phyloP scores from a whole-genome alignment of 2,888 invertebrate species.

The Actias luna region DNA sequence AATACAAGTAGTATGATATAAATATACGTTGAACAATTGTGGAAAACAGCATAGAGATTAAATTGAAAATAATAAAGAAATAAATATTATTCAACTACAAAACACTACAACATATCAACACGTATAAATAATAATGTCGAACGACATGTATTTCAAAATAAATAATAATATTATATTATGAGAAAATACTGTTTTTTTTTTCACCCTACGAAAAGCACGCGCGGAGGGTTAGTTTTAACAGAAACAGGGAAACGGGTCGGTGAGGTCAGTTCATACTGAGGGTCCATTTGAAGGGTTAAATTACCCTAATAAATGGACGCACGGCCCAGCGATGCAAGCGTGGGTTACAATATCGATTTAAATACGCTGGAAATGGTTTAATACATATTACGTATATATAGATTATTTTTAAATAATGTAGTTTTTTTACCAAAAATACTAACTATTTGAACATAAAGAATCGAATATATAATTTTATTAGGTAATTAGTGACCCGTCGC shows the following conservation, averaged over 20 bases:
- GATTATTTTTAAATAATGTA: not conserved
- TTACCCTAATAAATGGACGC: constrained; percentile 69
- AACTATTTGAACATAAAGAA: too few species aligned
- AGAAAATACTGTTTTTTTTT: constrained; percentile 59
- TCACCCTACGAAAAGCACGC: constrained; percentile 58
- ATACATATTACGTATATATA: not conserved
- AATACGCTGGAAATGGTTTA: not conserved
- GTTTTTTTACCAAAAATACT: too few species aligned
- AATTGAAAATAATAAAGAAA: not conserved
- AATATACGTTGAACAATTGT: not conserved
- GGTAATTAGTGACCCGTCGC: too few species aligned
- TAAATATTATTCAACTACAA: constrained; percentile 3
- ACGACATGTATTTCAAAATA: constrained; percentile 63
- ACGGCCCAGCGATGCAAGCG: constrained; percentile 28
- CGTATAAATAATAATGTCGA: constrained; percentile 36
- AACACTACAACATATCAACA: constrained; percentile 12
- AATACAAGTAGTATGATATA: not conserved
- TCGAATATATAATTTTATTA: too few species aligned
- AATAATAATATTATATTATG: constrained; percentile 63
- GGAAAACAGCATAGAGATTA: not conserved
- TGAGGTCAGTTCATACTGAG: constrained; percentile 59
- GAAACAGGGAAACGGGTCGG: constrained; percentile 65
- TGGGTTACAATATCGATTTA: constrained; percentile 12
- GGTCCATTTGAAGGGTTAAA: constrained; percentile 64
- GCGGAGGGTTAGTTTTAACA: constrained; percentile 59